Conservation (phyloP, 2,113 vertebrate genomes). For the Silurus asotus region DNA sequence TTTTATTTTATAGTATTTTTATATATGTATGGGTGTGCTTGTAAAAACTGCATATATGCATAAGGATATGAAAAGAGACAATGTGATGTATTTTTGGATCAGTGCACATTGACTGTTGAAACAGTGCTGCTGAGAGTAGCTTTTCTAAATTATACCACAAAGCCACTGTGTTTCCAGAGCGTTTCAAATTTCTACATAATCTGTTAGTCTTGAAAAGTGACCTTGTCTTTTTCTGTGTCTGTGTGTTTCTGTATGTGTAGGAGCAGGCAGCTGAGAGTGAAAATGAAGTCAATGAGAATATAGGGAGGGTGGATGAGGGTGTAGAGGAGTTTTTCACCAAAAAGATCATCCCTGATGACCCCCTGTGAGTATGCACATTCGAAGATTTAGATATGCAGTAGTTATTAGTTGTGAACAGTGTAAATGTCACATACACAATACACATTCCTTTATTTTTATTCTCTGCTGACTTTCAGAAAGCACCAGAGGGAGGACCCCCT, state of each 20-base stretch:
- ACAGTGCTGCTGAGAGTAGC: not conserved
- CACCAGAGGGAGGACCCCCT: conserved; percentile 73
- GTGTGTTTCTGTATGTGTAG: conserved; percentile 63
- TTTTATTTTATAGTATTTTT: not conserved
- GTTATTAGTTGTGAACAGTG: not conserved
- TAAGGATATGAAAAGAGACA: not conserved
- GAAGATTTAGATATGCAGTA: not conserved
- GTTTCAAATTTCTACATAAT: conserved; percentile 24
- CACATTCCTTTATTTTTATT: conserved; percentile 64
- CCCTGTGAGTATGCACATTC: conserved; percentile 76
- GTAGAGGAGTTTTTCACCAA: conserved; percentile 97
- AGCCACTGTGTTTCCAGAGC: not conserved
- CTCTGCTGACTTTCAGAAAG: conserved; percentile 69
- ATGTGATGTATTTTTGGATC: not conserved
- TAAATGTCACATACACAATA: conserved; percentile 7
- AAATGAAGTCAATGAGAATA: conserved; percentile 81
- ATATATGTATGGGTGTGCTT: not conserved
- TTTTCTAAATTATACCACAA: not conserved
- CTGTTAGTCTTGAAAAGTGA: conserved; percentile 24
- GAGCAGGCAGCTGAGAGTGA: conserved; percentile 79
- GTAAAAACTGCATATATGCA: not conserved
- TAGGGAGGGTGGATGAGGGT: conserved; percentile 88
- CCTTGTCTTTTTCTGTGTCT: conserved; percentile 44
- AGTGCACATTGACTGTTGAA: not conserved
- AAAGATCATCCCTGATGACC: conserved; percentile 84